Evolutionary conservation across 92 coral and sea anemone species (phyloP).

Genomic region (Zoanthus sociatus): DNA sequence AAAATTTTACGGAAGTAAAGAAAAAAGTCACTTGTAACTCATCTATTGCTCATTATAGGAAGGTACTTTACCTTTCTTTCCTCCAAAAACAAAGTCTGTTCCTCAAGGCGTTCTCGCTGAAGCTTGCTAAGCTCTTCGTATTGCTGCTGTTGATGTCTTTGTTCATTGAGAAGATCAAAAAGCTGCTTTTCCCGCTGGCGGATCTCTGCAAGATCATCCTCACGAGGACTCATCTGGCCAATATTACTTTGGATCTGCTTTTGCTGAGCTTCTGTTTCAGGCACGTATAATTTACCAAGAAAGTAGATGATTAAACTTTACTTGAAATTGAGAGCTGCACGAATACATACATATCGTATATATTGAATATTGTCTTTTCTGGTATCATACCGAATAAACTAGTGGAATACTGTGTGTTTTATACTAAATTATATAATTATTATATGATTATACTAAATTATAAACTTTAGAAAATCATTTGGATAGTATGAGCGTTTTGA

Average conservation of each 20-base stretch:
- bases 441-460: no score
- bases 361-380: no score
- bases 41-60: neutral
- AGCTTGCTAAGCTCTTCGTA: constrained; percentile 67
- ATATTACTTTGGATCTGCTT: constrained; percentile 76
- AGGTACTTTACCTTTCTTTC: constrained; percentile 73
- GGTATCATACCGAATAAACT: no score
- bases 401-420: no score
- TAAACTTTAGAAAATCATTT: no score
- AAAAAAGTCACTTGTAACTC: neutral
- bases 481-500: no score
- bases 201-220: constrained; percentile 79
- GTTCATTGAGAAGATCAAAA: constrained; percentile 77
- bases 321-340: no score
- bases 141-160: constrained; percentile 71
- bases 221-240: constrained; percentile 71
- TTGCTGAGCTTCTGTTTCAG: constrained; percentile 76
- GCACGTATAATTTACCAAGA: neutral
- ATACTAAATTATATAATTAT: no score
- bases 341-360: no score
- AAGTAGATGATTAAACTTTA: neutral
- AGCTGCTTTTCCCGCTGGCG: constrained; percentile 80
- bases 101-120: constrained; percentile 79
- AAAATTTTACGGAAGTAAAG: no score
- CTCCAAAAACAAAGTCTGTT: constrained; percentile 76